These are phyloP conservation scores for Capreolus pygargus DNA, from an alignment of 2,113 vertebrate species.

Conservation along the genomic window DNA sequence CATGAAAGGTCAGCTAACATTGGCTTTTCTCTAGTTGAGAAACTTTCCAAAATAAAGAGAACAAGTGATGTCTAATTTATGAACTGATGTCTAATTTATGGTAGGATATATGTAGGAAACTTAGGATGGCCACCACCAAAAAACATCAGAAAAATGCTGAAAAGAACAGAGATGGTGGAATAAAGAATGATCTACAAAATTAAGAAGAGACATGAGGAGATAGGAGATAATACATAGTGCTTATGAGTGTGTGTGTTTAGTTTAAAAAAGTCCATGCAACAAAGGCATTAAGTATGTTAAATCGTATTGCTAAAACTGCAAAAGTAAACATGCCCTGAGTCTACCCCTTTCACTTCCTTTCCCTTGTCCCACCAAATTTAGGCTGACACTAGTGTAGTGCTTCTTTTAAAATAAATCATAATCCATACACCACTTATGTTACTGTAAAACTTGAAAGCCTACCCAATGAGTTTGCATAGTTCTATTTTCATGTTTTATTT, in stretches of 20 bases:
- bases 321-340: not conserved
- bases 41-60: not conserved
- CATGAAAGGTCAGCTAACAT: not conserved
- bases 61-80: not conserved
- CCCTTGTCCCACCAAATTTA: not conserved
- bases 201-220: not conserved
- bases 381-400: not conserved
- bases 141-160: not conserved
- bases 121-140: not conserved
- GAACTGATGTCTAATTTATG: not conserved
- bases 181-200: not conserved
- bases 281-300: not conserved
- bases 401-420: not conserved
- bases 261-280: not conserved
- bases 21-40: not conserved
- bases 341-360: not conserved
- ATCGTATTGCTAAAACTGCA: not conserved
- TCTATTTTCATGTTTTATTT: not conserved
- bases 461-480: not conserved
- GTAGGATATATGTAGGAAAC: not conserved
- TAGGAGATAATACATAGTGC: not conserved
- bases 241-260: not conserved
- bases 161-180: not conserved
- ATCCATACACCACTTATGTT: not conserved
- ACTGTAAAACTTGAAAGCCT: not conserved